A percentile compares a stretch with the other conserved stretches of the same genome.
These are phyloP conservation scores for Clarias gariepinus DNA, from an alignment of 2,113 vertebrate genomes.

Conservation along the genomic window DNA sequence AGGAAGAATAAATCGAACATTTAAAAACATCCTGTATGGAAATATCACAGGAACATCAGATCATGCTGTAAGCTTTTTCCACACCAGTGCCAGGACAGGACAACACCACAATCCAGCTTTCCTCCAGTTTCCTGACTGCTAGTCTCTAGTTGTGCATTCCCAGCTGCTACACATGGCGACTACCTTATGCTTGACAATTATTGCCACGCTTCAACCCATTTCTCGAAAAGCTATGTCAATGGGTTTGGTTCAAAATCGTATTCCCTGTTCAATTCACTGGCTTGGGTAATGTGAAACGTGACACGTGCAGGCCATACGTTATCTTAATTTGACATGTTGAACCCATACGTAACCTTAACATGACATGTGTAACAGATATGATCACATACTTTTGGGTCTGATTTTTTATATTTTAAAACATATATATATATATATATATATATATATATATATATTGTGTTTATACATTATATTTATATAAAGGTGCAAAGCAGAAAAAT, in stretches of 20 bases:
- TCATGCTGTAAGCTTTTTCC: neutral
- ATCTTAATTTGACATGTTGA: neutral
- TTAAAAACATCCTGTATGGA: neutral
- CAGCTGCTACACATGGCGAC: slow-evolving; percentile 60
- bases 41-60: neutral
- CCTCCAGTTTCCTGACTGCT: slow-evolving; percentile 15
- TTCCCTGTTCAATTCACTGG: neutral
- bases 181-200: slow-evolving; percentile 37
- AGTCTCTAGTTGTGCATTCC: slow-evolving; percentile 54
- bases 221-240: neutral
- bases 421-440: too few species aligned
- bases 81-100: neutral
- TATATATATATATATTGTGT: too few species aligned
- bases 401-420: neutral
- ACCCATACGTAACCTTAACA: neutral
- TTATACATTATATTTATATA: neutral
- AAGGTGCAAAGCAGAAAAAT: neutral
- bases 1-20: neutral
- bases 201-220: slow-evolving; percentile 7
- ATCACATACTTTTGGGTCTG: neutral
- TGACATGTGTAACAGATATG: neutral
- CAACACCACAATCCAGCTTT: slow-evolving; percentile 5
- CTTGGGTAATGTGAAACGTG: neutral
- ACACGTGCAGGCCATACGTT: neutral
- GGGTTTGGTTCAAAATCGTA: neutral